Evolutionary conservation across 2,888 invertebrate genomes (phyloP).

Genomic region (Schizaphis graminum): DNA sequence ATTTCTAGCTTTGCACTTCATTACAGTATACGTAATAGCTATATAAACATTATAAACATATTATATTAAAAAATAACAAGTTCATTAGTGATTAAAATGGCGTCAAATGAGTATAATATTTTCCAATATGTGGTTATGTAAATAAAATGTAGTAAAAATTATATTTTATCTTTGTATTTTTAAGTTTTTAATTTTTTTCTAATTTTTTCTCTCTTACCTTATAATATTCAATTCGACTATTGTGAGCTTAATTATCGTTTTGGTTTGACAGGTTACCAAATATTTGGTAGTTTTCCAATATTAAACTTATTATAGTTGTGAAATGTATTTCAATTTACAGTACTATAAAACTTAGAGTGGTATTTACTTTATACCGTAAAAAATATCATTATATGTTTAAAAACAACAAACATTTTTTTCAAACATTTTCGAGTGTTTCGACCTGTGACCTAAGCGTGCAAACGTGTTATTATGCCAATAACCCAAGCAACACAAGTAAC

Average conservation of each 20-base stretch:
- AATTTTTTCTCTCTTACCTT: background rate
- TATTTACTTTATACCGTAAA: background rate
- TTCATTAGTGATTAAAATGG: background rate
- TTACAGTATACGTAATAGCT: background rate
- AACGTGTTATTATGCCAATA: conserved; percentile 54
- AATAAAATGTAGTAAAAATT: background rate
- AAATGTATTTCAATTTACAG: background rate
- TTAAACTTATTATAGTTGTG: background rate
- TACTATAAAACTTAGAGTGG: background rate
- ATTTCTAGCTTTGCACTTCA: background rate
- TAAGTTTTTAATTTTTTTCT: background rate
- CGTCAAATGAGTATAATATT: background rate
- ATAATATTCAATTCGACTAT: background rate
- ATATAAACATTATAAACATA: background rate
- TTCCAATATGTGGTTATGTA: background rate
- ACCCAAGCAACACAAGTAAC: conserved; percentile 49
- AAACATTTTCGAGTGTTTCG: conserved; percentile 13
- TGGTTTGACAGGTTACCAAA: background rate
- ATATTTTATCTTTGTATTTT: background rate
- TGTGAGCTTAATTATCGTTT: background rate
- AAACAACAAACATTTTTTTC: conserved; percentile 28
- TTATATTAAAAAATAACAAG: background rate
- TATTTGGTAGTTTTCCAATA: no score
- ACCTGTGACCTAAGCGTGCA: conserved; percentile 29
- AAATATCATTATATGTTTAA: background rate